A percentile compares a stretch with the other conserved stretches of the same genome.
Conservation (phyloP, 2,888 invertebrate genomes). For the Hofmannophila pseudospretella region DNA sequence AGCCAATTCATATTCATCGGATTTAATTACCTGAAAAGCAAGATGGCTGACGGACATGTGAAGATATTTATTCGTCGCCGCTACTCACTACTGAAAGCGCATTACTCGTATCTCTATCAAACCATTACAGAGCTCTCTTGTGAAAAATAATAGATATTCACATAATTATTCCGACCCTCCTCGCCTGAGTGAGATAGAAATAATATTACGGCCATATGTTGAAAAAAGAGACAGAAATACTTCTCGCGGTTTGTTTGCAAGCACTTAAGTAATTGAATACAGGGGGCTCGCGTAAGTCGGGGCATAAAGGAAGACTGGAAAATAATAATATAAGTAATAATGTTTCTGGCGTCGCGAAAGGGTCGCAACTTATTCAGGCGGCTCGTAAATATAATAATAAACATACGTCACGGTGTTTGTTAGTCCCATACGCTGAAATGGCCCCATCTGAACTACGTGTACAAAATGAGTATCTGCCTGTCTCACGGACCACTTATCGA, state of each 20-base stretch:
- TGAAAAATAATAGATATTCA: constrained; percentile 74
- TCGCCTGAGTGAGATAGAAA: constrained; percentile 28
- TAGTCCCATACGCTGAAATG: constrained; percentile 4
- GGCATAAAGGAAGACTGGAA: constrained; percentile 59
- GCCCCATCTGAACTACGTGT: too few relatives aligned
- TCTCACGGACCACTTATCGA: too few relatives aligned
- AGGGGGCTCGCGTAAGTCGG: constrained; percentile 56
- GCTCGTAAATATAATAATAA: constrained; percentile 43
- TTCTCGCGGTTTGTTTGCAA: constrained; percentile 40
- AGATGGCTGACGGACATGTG: constrained; percentile 43
- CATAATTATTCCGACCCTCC: constrained; percentile 64
- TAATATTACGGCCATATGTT: constrained; percentile 23
- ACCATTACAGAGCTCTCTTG: constrained; percentile 59
- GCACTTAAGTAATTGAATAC: constrained; percentile 76
- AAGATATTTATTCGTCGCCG: constrained; percentile 37
- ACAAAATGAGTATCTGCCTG: too few relatives aligned
- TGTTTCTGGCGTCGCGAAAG: constrained; percentile 44
- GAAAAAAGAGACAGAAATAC: constrained; percentile 41
- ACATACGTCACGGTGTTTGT: constrained; percentile 30
- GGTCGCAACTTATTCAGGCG: constrained; percentile 40
- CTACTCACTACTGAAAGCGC: constrained; percentile 31
- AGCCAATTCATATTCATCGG: constrained; percentile 40
- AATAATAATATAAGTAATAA: constrained; percentile 64
- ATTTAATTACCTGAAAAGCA: constrained; percentile 55
- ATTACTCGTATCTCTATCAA: constrained; percentile 66